phyloP scores from a whole-genome alignment of 2,113 vertebrate species.

The Buteo buteo region DNA sequence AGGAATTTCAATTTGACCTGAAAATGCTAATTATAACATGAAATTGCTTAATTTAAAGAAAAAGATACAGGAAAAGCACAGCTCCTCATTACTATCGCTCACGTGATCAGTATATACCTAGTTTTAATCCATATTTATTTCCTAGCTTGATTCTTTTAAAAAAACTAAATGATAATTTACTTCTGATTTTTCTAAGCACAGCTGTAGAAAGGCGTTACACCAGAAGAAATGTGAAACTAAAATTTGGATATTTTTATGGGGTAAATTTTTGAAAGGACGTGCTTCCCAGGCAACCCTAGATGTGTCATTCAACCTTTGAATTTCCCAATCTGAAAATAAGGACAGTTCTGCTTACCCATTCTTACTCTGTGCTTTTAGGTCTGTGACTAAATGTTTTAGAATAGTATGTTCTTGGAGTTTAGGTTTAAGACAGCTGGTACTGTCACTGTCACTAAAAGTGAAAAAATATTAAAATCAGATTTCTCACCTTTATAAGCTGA shows the following conservation, averaged over 20 bases:
- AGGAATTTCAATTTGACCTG: neutral
- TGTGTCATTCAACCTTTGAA: neutral
- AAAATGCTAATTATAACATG: neutral
- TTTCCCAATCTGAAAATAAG: neutral
- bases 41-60: constrained; percentile 4
- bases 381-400: neutral
- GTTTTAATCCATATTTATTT: neutral
- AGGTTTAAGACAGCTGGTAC: neutral
- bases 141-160: neutral
- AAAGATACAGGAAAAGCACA: neutral
- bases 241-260: neutral
- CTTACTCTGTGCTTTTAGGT: neutral
- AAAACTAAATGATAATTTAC: neutral
- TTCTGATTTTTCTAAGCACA: constrained; percentile 1
- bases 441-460: neutral
- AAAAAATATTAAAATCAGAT: neutral
- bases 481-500: neutral
- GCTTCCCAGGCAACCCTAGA: neutral
- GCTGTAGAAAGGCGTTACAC: neutral
- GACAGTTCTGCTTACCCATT: neutral
- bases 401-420: neutral
- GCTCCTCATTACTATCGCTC: neutral
- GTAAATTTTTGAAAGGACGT: neutral
- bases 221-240: neutral
- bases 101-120: neutral